Evolutionary conservation across 2,888 invertebrate species (phyloP).

Genomic region (Parasteatoda lunata): DNA sequence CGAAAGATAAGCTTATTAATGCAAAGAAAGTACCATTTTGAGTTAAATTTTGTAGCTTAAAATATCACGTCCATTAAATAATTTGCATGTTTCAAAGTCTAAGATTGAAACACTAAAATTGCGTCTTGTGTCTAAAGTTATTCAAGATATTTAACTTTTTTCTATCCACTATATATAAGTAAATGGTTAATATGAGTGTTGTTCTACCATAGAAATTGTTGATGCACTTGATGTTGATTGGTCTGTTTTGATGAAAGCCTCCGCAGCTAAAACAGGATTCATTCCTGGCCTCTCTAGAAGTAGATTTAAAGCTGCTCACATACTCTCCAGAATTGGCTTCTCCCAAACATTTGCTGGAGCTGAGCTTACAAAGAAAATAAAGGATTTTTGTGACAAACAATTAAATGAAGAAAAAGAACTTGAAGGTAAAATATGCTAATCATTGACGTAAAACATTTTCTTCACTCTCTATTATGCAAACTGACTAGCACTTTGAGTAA

Average conservation of each 20-base stretch:
- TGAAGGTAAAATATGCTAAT: slow-evolving; percentile 12
- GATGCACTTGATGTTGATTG: slow-evolving; percentile 97
- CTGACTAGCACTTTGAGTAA: too few relatives aligned
- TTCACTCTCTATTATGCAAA: background rate
- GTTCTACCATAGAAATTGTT: slow-evolving; percentile 80
- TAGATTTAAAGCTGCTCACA: slow-evolving; percentile 86
- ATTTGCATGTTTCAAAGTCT: background rate
- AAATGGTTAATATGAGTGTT: background rate
- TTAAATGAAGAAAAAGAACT: slow-evolving; percentile 70
- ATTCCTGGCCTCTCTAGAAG: slow-evolving; percentile 80
- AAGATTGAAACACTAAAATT: background rate
- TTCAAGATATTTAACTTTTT: background rate
- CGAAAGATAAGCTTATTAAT: too few relatives aligned
- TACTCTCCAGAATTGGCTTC: slow-evolving; percentile 86
- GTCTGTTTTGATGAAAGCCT: slow-evolving; percentile 81
- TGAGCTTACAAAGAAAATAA: slow-evolving; percentile 77
- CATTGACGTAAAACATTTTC: background rate
- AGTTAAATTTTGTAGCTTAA: background rate
- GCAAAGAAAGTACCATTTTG: too few relatives aligned
- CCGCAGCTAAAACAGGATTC: slow-evolving; percentile 70
- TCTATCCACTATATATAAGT: too few relatives aligned
- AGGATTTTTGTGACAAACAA: slow-evolving; percentile 71
- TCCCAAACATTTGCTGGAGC: slow-evolving; percentile 86
- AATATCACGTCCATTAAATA: background rate
- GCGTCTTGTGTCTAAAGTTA: background rate